These are phyloP conservation scores for Sinotaia quadrata DNA, from an alignment of 2,888 invertebrate species.

Conservation along the genomic window DNA sequence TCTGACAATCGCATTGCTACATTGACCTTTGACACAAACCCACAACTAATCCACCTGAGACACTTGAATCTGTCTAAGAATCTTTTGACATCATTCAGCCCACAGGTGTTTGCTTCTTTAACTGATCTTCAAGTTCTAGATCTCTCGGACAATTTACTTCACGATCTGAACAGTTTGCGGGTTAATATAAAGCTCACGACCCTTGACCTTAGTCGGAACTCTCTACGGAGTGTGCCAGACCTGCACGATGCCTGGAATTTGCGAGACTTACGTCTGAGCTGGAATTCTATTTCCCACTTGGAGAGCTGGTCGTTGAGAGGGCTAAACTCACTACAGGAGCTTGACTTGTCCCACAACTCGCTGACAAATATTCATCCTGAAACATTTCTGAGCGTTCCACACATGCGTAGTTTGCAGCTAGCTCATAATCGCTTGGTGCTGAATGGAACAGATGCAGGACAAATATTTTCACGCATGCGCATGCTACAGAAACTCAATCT, in stretches of 20 bases:
- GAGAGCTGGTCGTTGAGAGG: background rate
- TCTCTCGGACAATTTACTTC: slow-evolving; percentile 9
- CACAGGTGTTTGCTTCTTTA: background rate
- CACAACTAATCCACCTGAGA: slow-evolving; percentile 2
- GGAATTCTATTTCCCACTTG: background rate
- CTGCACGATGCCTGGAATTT: background rate
- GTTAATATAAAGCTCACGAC: slow-evolving; percentile 1
- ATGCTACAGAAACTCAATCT: slow-evolving; percentile 8
- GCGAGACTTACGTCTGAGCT: background rate
- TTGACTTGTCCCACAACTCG: slow-evolving; percentile 13
- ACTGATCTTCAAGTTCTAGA: slow-evolving; percentile 9
- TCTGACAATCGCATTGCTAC: slow-evolving; percentile 19
- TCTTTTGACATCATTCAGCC: slow-evolving; percentile 6
- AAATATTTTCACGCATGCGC: background rate
- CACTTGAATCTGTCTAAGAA: slow-evolving; percentile 20
- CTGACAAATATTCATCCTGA: background rate
- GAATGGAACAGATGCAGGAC: slow-evolving; percentile 6
- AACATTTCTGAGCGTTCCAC: background rate
- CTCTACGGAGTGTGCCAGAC: background rate
- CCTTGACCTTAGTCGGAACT: slow-evolving; percentile 24
- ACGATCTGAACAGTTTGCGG: background rate
- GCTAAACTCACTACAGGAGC: background rate
- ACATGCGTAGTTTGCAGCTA: background rate
- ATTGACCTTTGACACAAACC: background rate
- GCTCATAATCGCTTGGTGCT: slow-evolving; percentile 16